Evolutionary conservation across 2,888 invertebrate species (phyloP), one percentile per base, ranked within the genome.

Genomic region (Noctua janthe): DNA sequence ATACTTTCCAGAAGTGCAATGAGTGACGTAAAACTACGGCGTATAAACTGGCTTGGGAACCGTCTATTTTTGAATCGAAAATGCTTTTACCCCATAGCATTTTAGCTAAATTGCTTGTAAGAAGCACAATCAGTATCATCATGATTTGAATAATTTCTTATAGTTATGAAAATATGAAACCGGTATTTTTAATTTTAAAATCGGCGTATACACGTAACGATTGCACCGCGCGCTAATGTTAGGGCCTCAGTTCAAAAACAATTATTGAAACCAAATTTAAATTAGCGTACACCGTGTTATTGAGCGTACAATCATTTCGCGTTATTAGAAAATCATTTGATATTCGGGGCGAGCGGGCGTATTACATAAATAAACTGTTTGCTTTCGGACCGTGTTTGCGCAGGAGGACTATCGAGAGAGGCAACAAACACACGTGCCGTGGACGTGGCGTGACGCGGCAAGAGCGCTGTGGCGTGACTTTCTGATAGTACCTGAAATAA

Each of bases 321-420:
- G 51, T 78, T 89, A 78, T 88, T 80, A 86, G 76, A 86, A 82
- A 83, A 85, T 75, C 64, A 76, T 84, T 86, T 73, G 59, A 35
- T 82, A 86, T 86, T 83, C 70, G 54, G 43, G 86, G 56, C 71
- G 54, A 71, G 69, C 56, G 73, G 78, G 78, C 78, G 76, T 85
- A 81, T 81, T 86, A 81, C 80, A 79, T 82, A 84, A 84, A 86
- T 86, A 89, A 88, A 84, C 74, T 82, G 85, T 87, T 90, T 87
- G 82, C 81, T 74, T 78, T 66, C 64, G 72, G 76, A 56, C 74
- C 59, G 10, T 84, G 89, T 90, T 90, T 90, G 78, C 78, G 76
- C 86, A 90, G 88, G 87, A 89, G 78, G 75, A 79, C 47, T 74
- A 84, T 79, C 59, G 62, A 71, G 56, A 43, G 64, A 77, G 81